Conservation (phyloP, 2,113 vertebrate species). For the Labeo catla region DNA sequence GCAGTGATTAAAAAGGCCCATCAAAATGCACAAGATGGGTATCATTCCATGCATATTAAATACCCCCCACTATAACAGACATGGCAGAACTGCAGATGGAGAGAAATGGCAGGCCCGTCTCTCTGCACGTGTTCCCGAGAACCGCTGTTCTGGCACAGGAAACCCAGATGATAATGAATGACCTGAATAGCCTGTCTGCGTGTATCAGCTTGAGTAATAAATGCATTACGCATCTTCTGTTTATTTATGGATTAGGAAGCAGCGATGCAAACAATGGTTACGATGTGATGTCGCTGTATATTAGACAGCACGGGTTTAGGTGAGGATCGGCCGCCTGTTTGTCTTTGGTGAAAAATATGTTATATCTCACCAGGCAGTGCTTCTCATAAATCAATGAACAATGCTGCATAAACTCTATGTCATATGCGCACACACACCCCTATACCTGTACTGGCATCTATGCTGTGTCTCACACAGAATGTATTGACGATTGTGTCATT, state of each 20-base stretch:
- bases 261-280: slow-evolving; percentile 49
- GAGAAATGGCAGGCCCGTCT: slow-evolving; percentile 21
- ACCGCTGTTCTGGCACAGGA: slow-evolving; percentile 27
- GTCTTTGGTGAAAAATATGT: slow-evolving; percentile 49
- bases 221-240: slow-evolving; percentile 43
- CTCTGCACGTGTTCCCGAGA: slow-evolving; percentile 13
- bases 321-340: slow-evolving; percentile 18
- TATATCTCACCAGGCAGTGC: slow-evolving; percentile 34
- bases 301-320: slow-evolving; percentile 37
- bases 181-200: slow-evolving; percentile 55
- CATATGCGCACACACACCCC: neutral
- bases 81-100: slow-evolving; percentile 1
- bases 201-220: slow-evolving; percentile 48
- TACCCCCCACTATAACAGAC: slow-evolving; percentile 22
- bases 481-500: neutral
- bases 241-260: slow-evolving; percentile 52
- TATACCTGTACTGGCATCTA: neutral
- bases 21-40: slow-evolving; percentile 34
- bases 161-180: slow-evolving; percentile 47
- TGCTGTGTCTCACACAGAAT: neutral
- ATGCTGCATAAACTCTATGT: slow-evolving; percentile 28
- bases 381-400: slow-evolving; percentile 52
- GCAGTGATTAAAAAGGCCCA: slow-evolving; percentile 48
- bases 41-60: slow-evolving; percentile 35
- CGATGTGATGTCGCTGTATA: slow-evolving; percentile 44